Evolutionary conservation across 1,140 invertebrate species (phyloP), one percentile per base, ranked within the genome.

Genomic region (Zaprionus capensis): DNA sequence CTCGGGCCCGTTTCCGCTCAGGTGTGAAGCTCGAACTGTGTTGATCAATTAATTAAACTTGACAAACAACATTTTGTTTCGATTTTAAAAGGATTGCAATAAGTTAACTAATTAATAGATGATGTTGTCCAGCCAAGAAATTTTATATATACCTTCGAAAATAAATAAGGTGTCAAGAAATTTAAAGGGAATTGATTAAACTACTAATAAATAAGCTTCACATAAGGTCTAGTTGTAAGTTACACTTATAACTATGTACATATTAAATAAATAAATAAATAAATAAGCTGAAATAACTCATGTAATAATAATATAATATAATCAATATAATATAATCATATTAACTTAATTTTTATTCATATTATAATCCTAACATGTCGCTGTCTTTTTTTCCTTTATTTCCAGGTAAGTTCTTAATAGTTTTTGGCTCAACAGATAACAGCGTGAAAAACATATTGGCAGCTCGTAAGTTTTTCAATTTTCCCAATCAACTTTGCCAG

Each of bases 391-490:
- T 12, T 17, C 15, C n/a, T n/a, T 0, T 73, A 2, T 61, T 85
- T 85, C 28, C 63, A 85, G 82, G 82, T 85, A 79, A 85, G 78
- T 15, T 26, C 5, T 12, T 12, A 20, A 20, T 11, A 5, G n/a
- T 26, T 24, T 9, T 24, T 24, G 15, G 5, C 46, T 17, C 12
- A 11, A 31, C 24, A 70, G 38, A 41, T 49, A 24, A 24, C 17
- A 2, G 34, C 41, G 41, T 46, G 12, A 12, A 28, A 49, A 75
- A 34, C 53, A 70, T 74, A 65, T 77, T 64, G 71, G 65, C 71
- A 58, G 57, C 57, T 34, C 46, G 82, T 86, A 86, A 85, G 82
- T 86, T 72, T 49, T 53, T 38, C 15, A 26, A 73, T 53, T 53
- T 71, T 34, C 49, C 22, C 31, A 38, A 55, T 66, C 31, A 49